A percentile compares a stretch with the other conserved stretches of the same genome.
Evolutionary conservation across 2,113 vertebrate genomes (phyloP).

Genomic region (Setophaga petechia): DNA sequence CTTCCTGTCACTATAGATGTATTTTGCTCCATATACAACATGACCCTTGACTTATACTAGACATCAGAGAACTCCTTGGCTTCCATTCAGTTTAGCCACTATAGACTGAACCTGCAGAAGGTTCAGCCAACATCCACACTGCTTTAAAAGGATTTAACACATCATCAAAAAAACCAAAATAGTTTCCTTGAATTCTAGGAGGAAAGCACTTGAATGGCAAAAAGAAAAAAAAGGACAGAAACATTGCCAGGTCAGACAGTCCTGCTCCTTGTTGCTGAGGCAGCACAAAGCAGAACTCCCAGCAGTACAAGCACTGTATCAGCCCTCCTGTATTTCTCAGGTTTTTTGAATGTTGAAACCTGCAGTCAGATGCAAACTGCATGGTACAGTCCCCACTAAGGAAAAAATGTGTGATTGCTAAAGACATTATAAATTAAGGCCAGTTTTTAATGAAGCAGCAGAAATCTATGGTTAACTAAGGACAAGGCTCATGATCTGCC

Average conservation of each 20-base stretch:
- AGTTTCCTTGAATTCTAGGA: slow-evolving; percentile 31
- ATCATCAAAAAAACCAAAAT: slow-evolving; percentile 22
- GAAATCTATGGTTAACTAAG: neutral
- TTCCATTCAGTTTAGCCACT: neutral
- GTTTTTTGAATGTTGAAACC: neutral
- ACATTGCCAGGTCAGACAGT: neutral
- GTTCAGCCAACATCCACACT: slow-evolving; percentile 38
- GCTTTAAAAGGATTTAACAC: slow-evolving; percentile 1
- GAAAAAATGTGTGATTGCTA: neutral
- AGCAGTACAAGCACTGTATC: neutral
- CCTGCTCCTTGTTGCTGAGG: neutral
- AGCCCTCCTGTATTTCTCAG: neutral
- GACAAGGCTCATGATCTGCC: neutral
- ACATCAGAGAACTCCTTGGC: neutral
- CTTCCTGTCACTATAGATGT: slow-evolving; percentile 30
- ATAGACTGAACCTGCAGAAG: neutral
- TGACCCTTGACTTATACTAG: slow-evolving; percentile 6
- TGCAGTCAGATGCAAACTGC: neutral
- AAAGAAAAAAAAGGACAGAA: neutral
- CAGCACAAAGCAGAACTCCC: neutral
- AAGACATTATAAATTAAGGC: neutral
- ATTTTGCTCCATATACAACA: slow-evolving; percentile 44
- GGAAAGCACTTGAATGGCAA: slow-evolving; percentile 12
- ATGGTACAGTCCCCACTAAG: neutral
- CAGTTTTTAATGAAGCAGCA: neutral